These are phyloP conservation scores for Arnoldichthys spilopterus DNA, from an alignment of 2,797 vertebrate species.

Conservation along the genomic window DNA sequence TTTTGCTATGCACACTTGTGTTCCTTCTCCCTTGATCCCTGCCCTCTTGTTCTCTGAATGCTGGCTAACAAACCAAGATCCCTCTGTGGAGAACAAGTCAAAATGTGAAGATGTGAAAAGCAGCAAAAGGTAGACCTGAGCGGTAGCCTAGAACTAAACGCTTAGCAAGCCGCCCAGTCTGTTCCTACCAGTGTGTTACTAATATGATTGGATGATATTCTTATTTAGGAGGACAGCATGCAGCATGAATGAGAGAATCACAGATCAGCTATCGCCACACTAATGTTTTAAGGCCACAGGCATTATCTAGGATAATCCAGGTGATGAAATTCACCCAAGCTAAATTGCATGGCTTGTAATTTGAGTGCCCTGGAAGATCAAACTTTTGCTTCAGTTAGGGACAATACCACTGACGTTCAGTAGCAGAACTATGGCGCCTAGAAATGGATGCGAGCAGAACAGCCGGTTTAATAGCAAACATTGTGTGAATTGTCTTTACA, in stretches of 20 bases:
- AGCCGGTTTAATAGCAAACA: background rate
- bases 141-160: background rate
- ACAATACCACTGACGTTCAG: background rate
- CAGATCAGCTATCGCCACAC: background rate
- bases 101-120: constrained; percentile 33
- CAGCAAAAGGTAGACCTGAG: constrained; percentile 4
- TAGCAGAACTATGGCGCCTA: too few species aligned
- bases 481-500: background rate
- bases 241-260: background rate
- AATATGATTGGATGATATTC: background rate
- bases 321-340: background rate
- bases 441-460: background rate
- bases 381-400: background rate
- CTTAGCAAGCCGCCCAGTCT: background rate
- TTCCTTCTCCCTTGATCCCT: background rate
- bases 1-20: constrained; percentile 26
- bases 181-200: background rate
- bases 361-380: background rate
- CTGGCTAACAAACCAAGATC: constrained; percentile 13
- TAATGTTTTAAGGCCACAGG: background rate
- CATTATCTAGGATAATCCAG: background rate
- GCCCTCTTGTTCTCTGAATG: constrained; percentile 4
- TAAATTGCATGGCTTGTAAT: background rate
- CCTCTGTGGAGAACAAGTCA: constrained; percentile 35
- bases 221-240: background rate